Evolutionary conservation across 2,113 vertebrate genomes (phyloP).

Genomic region (Thymallus thymallus): DNA sequence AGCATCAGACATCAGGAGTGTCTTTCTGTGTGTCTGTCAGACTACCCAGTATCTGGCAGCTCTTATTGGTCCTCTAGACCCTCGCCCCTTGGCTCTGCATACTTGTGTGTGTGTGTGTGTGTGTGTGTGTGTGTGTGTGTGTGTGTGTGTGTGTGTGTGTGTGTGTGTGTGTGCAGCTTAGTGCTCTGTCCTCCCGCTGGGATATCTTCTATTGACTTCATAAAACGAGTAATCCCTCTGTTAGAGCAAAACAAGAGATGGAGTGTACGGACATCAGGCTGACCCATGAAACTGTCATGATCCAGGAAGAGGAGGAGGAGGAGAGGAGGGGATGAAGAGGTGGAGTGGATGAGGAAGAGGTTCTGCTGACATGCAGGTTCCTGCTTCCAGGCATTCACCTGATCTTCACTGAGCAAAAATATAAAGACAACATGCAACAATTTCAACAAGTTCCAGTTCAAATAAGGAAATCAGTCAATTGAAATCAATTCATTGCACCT

Average conservation of each 20-base stretch:
- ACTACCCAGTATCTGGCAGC: constrained; percentile 33
- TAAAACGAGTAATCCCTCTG: constrained; percentile 59
- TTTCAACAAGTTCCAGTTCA: no score
- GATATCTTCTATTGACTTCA: constrained; percentile 62
- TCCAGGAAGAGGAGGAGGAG: constrained; percentile 58
- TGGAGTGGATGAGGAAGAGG: constrained; percentile 59
- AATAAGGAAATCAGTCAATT: no score
- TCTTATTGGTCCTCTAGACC: constrained; percentile 38
- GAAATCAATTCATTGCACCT: no score
- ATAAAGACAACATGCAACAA: no score
- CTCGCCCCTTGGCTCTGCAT: neutral
- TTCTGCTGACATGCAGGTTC: constrained; percentile 66
- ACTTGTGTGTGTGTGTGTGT: constrained; percentile 2
- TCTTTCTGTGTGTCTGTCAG: constrained; percentile 37
- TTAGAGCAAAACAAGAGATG: constrained; percentile 53
- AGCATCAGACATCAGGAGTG: constrained; percentile 30
- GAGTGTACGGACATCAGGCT: neutral
- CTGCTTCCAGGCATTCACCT: constrained; percentile 67
- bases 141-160: constrained; percentile 7
- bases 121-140: constrained; percentile 7
- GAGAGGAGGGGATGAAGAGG: constrained; percentile 1
- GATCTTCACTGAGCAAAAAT: neutral
- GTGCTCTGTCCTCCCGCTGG: constrained; percentile 45
- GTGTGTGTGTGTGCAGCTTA: constrained; percentile 5
- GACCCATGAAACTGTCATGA: constrained; percentile 60